Evolutionary conservation across 1,140 invertebrate genomes (phyloP), one percentile per base, ranked within the genome.

Genomic region (Nasonia longicornis): DNA sequence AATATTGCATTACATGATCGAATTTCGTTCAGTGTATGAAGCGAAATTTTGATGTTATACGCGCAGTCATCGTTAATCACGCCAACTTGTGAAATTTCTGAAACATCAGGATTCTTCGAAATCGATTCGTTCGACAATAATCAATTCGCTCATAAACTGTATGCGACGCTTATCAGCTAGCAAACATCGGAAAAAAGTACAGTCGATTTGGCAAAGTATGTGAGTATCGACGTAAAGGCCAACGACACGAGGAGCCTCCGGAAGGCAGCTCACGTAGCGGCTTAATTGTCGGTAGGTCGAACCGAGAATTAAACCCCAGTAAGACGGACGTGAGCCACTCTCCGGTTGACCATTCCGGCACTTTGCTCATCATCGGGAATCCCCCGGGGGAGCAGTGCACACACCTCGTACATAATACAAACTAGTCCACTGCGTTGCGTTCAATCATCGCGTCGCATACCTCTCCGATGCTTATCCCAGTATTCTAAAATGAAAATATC

Each of bases 191-290:
- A 16, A 20, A 58, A 58, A 58, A 58, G 52, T 20, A 58, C 16
- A 58, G 52, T 58, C 52, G 16, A 58, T 58, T 58, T 58, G 20
- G 20, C 1, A 16, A 48, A 72, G 70, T 72, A 10, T 72, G 26
- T 63, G 58, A 74, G 63, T 63, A 74, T 74, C 63, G 48, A 74
- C 48, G 26, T 63, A 26, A 8, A 22, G n/a, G 14, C 45, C 11
- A 48, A 14, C 29, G 71, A 73, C 31, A 73, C 20, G 45, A 73
- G 8, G 26, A 52, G 48, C 1, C 20, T 29, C n/a, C 4, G n/a
- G 45, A 48, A 74, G 38, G 42, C 72, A 31, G 8, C 74, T 77
- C 80, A 81, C 79, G 79, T 80, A 80, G 63, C 66, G 42, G 22
- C 79, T 74, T 80, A 74, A 80, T 74, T 80, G 64, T 35, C 20